Evolutionary conservation across 2,113 vertebrate genomes (phyloP), one percentile per base, ranked within the genome.

Genomic region (Pimephales promelas): DNA sequence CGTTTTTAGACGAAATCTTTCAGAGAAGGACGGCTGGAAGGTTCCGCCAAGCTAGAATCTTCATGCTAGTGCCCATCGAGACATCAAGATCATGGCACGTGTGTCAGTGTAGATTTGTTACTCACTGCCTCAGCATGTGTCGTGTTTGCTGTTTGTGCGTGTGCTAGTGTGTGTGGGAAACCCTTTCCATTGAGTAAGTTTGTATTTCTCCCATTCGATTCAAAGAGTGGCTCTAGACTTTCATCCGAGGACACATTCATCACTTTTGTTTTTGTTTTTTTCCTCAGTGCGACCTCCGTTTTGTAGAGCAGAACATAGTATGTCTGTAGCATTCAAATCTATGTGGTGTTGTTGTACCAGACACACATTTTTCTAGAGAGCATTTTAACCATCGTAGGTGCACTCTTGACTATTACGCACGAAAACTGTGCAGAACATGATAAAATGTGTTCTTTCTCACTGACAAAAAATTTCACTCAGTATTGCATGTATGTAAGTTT

Each of bases 61-160:
- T 61, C 31, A 73, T 34, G 26, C 75, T 52, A 40, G 18, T 61
- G 36, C 52, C 43, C 68, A 18, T 72, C 2, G 43, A 36, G 57
- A 70, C 49, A 81, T 73, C 28, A 61, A 49, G 24, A 64, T 75
- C 59, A 26, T 54, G 31, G 45, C 72, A 82, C 36, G n/a, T 18
- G 71, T 77, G 31, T 73, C 71, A 57, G 36, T 52, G 71, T 4
- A 40, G 61, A 82, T 82, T 68, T 82, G 72, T 59, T 24, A 34
- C 22, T 52, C 11, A 18, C 83, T 31, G 62, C 77, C 54, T 79
- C 26, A 57, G 78, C 70, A 76, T 61, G 43, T 9, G 7, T 10
- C 31, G 22, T 36, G 4, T 36, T 20, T 36, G 18, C 64, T 10
- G 22, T 77, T 57, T 57, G 26, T 62, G 70, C 31, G 24, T 75